These are phyloP conservation scores for Lutjanus erythropterus DNA, from an alignment of 2,113 vertebrate genomes.

Conservation along the genomic window DNA sequence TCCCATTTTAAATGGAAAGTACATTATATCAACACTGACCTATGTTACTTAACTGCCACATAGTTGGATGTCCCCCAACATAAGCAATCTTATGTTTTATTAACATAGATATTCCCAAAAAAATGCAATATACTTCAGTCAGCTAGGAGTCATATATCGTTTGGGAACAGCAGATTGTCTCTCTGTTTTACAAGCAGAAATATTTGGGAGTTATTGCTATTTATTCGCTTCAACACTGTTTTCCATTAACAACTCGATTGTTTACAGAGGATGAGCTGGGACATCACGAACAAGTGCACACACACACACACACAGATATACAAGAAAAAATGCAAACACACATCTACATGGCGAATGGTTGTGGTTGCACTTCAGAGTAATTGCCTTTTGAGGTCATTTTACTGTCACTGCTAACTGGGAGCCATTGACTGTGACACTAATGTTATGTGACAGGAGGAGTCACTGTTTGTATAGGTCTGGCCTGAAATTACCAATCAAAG, in stretches of 20 bases:
- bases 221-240: neutral
- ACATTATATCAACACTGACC: neutral
- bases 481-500: neutral
- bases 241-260: neutral
- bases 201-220: neutral
- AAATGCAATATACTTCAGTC: neutral
- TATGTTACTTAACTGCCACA: neutral
- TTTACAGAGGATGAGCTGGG: neutral
- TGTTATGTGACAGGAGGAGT: neutral
- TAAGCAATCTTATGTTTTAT: neutral
- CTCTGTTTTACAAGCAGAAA: neutral
- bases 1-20: neutral
- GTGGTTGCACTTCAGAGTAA: neutral
- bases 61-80: too few relatives aligned
- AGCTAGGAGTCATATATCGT: neutral
- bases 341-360: neutral
- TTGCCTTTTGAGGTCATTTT: conserved; percentile 5
- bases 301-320: neutral
- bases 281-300: neutral
- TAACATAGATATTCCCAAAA: neutral
- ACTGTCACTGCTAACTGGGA: neutral
- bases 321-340: neutral
- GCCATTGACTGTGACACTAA: neutral
- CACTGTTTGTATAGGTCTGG: neutral
- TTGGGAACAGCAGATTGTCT: neutral